phyloP scores from a whole-genome alignment of 2,797 vertebrate genomes.

The Lemur catta region DNA sequence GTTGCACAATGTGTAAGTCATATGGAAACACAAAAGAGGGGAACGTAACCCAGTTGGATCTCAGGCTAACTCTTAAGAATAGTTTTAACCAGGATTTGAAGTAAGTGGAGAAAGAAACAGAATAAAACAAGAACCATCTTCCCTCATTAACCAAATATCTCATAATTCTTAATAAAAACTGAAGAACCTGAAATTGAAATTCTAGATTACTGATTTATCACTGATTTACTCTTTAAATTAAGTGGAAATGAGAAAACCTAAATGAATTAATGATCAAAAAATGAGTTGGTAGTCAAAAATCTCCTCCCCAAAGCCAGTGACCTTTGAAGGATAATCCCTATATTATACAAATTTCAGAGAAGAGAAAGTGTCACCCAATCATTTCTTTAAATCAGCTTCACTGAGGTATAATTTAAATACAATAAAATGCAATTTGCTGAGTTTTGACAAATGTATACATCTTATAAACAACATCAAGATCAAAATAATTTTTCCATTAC shows the following conservation, averaged over 20 bases:
- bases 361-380: not conserved
- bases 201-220: not conserved
- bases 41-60: not conserved
- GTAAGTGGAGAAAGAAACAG: not conserved
- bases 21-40: not conserved
- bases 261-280: not conserved
- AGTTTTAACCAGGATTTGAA: constrained; percentile 12
- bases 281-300: not conserved
- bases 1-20: not conserved
- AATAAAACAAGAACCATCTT: not conserved
- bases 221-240: not conserved
- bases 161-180: not conserved
- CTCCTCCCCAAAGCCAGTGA: not conserved
- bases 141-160: not conserved
- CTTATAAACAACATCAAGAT: constrained; percentile 14
- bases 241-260: not conserved
- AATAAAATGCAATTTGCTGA: not conserved
- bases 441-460: not conserved
- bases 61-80: not conserved
- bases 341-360: not conserved
- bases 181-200: not conserved
- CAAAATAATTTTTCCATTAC: not conserved
- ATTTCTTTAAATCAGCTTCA: constrained; percentile 48
- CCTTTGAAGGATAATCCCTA: not conserved
- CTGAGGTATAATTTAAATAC: not conserved